phyloP scores from a whole-genome alignment of 2,888 invertebrate genomes.

The Noctua comes region DNA sequence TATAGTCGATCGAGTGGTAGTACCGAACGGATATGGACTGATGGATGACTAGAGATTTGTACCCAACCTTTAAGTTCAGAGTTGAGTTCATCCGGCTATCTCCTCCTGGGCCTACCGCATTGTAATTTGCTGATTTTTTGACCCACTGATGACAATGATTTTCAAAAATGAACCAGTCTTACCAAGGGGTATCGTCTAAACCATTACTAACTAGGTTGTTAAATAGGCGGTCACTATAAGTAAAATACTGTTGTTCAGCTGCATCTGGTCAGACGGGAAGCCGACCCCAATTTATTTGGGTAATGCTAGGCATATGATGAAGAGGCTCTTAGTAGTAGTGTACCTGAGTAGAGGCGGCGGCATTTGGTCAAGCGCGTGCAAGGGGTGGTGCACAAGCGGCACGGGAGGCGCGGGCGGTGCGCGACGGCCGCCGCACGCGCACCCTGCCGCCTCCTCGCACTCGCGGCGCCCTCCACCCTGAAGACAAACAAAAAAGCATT shows the following conservation, averaged over 20 bases:
- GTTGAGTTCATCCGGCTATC: no score
- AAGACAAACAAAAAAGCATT: conserved; percentile 26
- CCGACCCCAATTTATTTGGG: background rate
- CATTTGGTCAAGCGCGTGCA: conserved; percentile 87
- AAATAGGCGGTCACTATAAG: background rate
- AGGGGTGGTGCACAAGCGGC: conserved; percentile 84
- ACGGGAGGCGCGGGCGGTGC: conserved; percentile 78
- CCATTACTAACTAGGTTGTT: background rate
- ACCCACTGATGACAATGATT: background rate
- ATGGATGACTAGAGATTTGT: no score
- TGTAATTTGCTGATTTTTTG: background rate
- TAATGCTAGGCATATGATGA: background rate
- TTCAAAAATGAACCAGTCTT: background rate
- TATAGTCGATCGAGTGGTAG: no score
- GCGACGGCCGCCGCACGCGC: conserved; percentile 84
- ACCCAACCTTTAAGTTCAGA: no score
- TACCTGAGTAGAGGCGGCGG: conserved; percentile 86
- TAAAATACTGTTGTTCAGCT: background rate
- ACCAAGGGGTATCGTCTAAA: background rate
- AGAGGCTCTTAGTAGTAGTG: background rate
- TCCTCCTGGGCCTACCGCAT: background rate
- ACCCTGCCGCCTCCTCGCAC: conserved; percentile 82
- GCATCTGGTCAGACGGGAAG: background rate
- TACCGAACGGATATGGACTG: no score
- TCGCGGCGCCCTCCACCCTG: conserved; percentile 89